Evolutionary conservation across 2,888 invertebrate genomes (phyloP), one percentile per base, ranked within the genome.

Genomic region (Agrotis clavis): DNA sequence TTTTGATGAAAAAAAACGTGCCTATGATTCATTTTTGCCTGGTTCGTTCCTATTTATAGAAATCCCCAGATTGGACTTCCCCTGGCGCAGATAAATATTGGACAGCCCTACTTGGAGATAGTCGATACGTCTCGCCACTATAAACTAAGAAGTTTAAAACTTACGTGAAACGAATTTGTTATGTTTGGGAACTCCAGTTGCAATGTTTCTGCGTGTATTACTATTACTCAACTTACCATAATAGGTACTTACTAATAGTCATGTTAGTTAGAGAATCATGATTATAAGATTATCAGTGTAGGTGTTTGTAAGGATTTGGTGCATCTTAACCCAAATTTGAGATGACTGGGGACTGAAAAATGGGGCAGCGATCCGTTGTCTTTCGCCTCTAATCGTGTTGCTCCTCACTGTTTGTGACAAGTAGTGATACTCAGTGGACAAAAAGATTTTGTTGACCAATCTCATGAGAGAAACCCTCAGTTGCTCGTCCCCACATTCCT

Each of bases 121-220:
- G 71, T 76, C 68, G 76, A 65, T 66, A 66, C 68, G 81, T 76
- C 53, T 79, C 56, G 70, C 61, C 70, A 66, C 62, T 63, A 68
- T 71, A 57, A 63, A 78, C 21, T 56, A 78, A 56, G 48, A 50
- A 53, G 54, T 45, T 77, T 65, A 25, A 62, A 71, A 72, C 53
- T 54, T 77, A 47, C 35, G 54, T 60, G 60, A 64, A 25, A 61
- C 19, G 41, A 68, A 68, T 75, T 67, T 41, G 48, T 48, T 48
- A 47, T n/a, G 16, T 66, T 72, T 53, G 13, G 16, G 9, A 25
- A n/a, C 35, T 6, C 25, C 18, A 13, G 4, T 14, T 25, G n/a
- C 9, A n/a, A 61, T 19, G n/a, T 51, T 18, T 21, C 3, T n/a
- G n/a, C n/a, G 5, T 47, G 18, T 74, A 56, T 67, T 18, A 16